Percentiles rank a stretch among this genome's conserved stretches.
These are phyloP conservation scores for Dasysyrphus albostriatus DNA, from an alignment of 2,888 invertebrate species.

Conservation along the genomic window DNA sequence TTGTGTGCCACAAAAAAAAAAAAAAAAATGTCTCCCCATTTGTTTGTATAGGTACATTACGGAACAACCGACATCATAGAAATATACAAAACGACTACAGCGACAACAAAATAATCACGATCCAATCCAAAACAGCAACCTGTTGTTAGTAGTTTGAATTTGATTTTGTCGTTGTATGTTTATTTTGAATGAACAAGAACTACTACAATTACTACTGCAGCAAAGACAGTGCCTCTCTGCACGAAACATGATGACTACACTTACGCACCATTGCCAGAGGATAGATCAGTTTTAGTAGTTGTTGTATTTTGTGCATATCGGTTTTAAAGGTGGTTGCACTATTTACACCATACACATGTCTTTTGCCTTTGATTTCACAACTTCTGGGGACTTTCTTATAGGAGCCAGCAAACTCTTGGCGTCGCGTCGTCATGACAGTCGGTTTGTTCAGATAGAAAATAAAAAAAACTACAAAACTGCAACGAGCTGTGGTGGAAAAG, in stretches of 20 bases:
- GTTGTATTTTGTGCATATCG: not conserved
- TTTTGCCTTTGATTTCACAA: constrained; percentile 69
- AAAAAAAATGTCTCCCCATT: not conserved
- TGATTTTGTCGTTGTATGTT: constrained; percentile 22
- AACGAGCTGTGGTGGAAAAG: not conserved
- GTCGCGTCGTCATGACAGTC: constrained; percentile 19
- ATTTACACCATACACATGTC: constrained; percentile 65
- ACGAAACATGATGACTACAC: constrained; percentile 55
- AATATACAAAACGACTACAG: not conserved
- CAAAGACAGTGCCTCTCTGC: not conserved
- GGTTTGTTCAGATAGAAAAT: not conserved
- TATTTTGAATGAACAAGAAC: not conserved
- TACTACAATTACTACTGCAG: not conserved
- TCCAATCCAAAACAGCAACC: constrained; percentile 58
- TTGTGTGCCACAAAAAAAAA: constrained; percentile 31
- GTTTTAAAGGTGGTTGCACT: constrained; percentile 69
- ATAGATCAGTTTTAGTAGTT: constrained; percentile 11
- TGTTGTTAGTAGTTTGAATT: constrained; percentile 44
- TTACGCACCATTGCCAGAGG: constrained; percentile 52
- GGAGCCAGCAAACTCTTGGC: constrained; percentile 39
- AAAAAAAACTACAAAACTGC: not conserved
- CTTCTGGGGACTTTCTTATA: constrained; percentile 58
- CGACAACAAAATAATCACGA: constrained; percentile 29
- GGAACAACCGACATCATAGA: not conserved
- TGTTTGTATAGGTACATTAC: not conserved